These are phyloP conservation scores for Aix galericulata DNA, from an alignment of 2,113 vertebrate genomes.

Conservation along the genomic window DNA sequence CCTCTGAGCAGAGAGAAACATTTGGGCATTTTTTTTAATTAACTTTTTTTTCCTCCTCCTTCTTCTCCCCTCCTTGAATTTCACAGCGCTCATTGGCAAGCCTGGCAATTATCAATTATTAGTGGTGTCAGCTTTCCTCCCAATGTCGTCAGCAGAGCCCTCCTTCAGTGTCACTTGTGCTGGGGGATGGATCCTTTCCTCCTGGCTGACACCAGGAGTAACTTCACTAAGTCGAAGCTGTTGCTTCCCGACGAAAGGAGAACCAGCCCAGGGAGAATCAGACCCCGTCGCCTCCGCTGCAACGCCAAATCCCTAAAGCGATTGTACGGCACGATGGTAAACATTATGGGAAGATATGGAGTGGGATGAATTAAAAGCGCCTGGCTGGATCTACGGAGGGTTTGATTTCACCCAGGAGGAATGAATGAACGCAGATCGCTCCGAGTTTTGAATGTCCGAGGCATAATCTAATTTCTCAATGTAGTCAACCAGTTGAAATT, in stretches of 20 bases:
- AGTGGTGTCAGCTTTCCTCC: background rate
- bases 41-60: slow-evolving; percentile 37
- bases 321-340: background rate
- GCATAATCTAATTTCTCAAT: slow-evolving; percentile 57
- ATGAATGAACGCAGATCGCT: background rate
- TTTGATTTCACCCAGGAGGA: slow-evolving; percentile 46
- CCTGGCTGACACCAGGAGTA: background rate
- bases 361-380: slow-evolving; percentile 28
- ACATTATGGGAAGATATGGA: slow-evolving; percentile 1
- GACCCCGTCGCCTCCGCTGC: background rate
- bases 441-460: slow-evolving; percentile 15
- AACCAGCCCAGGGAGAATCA: background rate
- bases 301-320: background rate
- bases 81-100: background rate
- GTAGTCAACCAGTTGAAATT: slow-evolving; percentile 43
- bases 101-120: slow-evolving; percentile 26
- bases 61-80: background rate
- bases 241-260: rapidly evolving
- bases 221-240: background rate
- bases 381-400: background rate
- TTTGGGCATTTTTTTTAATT: slow-evolving; percentile 56
- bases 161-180: background rate
- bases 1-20: background rate
- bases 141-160: background rate
- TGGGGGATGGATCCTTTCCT: background rate